Percentiles rank a stretch among this genome's conserved stretches.
phyloP scores from a whole-genome alignment of 2,888 invertebrate genomes.

The Operophtera brumata region DNA sequence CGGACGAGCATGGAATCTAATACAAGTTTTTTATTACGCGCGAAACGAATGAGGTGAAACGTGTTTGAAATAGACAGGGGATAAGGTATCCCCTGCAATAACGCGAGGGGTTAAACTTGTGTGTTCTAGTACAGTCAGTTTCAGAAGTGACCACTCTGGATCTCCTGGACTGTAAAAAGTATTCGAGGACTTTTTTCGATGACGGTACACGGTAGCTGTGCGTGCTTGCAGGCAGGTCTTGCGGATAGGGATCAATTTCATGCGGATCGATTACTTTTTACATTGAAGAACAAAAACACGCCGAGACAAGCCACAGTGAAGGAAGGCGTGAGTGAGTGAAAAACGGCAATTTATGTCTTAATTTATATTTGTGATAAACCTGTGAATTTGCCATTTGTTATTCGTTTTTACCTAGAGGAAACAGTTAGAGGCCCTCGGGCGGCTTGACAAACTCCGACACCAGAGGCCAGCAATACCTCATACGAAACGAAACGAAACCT shows the following conservation, averaged over 20 bases:
- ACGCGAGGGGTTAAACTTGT: conserved; percentile 47
- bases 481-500: too few species aligned
- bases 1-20: conserved; percentile 64
- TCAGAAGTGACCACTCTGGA: conserved; percentile 6
- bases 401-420: too few species aligned
- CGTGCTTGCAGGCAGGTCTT: conserved; percentile 58
- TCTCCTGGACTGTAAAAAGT: background rate
- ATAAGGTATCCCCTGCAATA: conserved; percentile 73
- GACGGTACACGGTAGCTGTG: conserved; percentile 41
- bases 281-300: conserved; percentile 35
- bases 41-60: conserved; percentile 78
- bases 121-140: conserved; percentile 18
- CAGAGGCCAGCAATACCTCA: too few species aligned
- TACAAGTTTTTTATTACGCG: conserved; percentile 74
- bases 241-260: conserved; percentile 71
- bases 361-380: too few species aligned
- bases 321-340: background rate
- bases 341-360: background rate
- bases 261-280: conserved; percentile 69
- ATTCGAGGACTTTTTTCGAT: conserved; percentile 11
- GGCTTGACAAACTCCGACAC: too few species aligned
- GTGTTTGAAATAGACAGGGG: conserved; percentile 80
- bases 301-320: conserved; percentile 16
- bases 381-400: too few species aligned
- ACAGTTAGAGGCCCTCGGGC: too few species aligned